phyloP scores from a whole-genome alignment of 2,797 vertebrate genomes.

The Iguana delicatissima region DNA sequence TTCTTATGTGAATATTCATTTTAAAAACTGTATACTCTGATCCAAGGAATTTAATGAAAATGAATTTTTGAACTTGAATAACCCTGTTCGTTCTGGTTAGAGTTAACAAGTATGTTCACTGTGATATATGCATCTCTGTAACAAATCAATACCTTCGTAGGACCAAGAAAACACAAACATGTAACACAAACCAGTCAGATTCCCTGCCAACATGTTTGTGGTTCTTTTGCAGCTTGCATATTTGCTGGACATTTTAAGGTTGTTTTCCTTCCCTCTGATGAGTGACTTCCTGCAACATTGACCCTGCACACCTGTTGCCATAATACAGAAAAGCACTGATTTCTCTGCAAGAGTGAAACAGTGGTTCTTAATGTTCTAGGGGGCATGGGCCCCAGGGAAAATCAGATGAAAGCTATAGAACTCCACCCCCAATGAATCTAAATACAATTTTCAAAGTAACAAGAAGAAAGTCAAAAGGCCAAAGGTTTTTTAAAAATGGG shows the following conservation, averaged over 20 bases:
- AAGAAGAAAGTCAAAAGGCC: no score
- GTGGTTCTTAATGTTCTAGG: no score
- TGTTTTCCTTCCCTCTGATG: background rate
- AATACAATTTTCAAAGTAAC: no score
- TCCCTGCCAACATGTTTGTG: background rate
- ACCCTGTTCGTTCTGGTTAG: background rate
- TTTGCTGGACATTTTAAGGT: background rate
- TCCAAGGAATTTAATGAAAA: constrained; percentile 30
- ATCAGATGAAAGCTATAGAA: no score
- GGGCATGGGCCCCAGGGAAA: no score
- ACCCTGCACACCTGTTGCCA: background rate
- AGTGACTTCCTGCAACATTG: background rate
- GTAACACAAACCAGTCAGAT: background rate
- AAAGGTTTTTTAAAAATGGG: no score
- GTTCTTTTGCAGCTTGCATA: background rate
- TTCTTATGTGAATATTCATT: constrained; percentile 42
- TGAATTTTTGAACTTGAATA: constrained; percentile 32
- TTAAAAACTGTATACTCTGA: constrained; percentile 13
- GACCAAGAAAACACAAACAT: background rate
- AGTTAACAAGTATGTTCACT: constrained; percentile 12
- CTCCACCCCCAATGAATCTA: no score
- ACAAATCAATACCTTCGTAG: background rate
- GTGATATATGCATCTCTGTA: constrained; percentile 8
- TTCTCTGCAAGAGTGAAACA: background rate
- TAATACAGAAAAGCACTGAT: background rate